Conservation (phyloP, 2,888 invertebrate species). For the Aporophyla nigra region DNA sequence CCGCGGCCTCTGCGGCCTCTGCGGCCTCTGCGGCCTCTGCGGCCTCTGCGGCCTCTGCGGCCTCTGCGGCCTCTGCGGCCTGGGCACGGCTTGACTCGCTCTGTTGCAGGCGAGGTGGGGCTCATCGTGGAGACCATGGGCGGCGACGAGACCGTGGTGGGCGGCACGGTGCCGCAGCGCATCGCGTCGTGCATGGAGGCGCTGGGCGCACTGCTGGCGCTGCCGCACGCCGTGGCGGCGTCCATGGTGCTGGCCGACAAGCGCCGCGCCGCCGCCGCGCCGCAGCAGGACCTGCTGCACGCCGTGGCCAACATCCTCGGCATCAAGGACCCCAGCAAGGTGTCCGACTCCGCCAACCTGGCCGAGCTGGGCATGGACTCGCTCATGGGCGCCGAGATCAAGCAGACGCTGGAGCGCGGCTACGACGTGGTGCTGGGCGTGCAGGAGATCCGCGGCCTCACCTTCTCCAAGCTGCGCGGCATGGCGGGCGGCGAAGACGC, state of each 20-base stretch:
- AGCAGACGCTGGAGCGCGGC: slow-evolving; percentile 97
- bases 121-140: slow-evolving; percentile 97
- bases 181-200: slow-evolving; percentile 97
- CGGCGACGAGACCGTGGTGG: slow-evolving; percentile 97
- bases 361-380: slow-evolving; percentile 99
- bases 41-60: neutral
- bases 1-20: neutral
- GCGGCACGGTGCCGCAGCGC: slow-evolving; percentile 98
- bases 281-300: slow-evolving; percentile 92
- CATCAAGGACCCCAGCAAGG: slow-evolving; percentile 95
- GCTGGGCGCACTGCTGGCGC: slow-evolving; percentile 97
- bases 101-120: slow-evolving; percentile 94
- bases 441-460: slow-evolving; percentile 96
- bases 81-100: neutral
- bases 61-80: neutral
- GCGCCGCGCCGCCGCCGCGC: slow-evolving; percentile 91
- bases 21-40: neutral
- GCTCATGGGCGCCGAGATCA: slow-evolving; percentile 99
- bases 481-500: slow-evolving; percentile 83
- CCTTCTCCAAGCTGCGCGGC: slow-evolving; percentile 94
- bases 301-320: slow-evolving; percentile 97
- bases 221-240: slow-evolving; percentile 95
- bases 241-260: slow-evolving; percentile 97
- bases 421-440: slow-evolving; percentile 97
- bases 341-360: slow-evolving; percentile 94